A percentile compares a stretch with the other conserved stretches of the same genome.
These are phyloP conservation scores for Agonopterix alstromeriana DNA, from an alignment of 2,888 invertebrate genomes.

Conservation along the genomic window DNA sequence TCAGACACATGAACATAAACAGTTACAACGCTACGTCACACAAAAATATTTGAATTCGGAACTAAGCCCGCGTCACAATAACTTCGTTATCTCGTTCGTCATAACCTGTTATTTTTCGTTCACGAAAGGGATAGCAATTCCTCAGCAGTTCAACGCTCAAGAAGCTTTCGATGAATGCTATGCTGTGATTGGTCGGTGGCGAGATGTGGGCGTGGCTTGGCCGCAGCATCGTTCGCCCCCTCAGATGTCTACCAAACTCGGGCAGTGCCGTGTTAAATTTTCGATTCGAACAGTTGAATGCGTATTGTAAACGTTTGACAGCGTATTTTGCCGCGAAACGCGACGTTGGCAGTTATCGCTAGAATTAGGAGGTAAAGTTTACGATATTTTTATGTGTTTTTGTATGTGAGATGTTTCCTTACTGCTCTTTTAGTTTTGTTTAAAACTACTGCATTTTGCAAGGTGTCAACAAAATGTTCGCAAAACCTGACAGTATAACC, in stretches of 20 bases:
- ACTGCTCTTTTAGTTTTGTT: too few species aligned
- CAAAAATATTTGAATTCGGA: slow-evolving; percentile 7
- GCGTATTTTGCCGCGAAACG: slow-evolving; percentile 44
- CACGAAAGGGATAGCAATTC: slow-evolving; percentile 3
- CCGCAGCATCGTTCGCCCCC: slow-evolving; percentile 45
- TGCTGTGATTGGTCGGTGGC: slow-evolving; percentile 40
- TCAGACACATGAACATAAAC: background rate
- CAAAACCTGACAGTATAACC: too few species aligned
- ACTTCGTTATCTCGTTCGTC: slow-evolving; percentile 11
- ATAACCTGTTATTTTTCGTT: slow-evolving; percentile 7
- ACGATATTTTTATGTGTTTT: slow-evolving; percentile 20
- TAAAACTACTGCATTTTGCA: too few species aligned
- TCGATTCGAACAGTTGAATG: slow-evolving; percentile 70
- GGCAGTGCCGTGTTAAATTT: slow-evolving; percentile 59
- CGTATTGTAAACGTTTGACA: slow-evolving; percentile 62
- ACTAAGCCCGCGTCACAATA: slow-evolving; percentile 5
- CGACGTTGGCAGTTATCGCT: slow-evolving; percentile 58
- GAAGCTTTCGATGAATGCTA: slow-evolving; percentile 24
- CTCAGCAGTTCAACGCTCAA: slow-evolving; percentile 22
- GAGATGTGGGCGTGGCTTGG: slow-evolving; percentile 53
- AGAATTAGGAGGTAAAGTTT: slow-evolving; percentile 60
- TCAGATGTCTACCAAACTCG: slow-evolving; percentile 50
- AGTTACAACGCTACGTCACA: background rate
- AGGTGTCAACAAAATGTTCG: too few species aligned
- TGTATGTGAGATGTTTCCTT: background rate